These are phyloP conservation scores for Lasioglossum oenotherae DNA, from an alignment of 2,888 invertebrate species.

Conservation along the genomic window DNA sequence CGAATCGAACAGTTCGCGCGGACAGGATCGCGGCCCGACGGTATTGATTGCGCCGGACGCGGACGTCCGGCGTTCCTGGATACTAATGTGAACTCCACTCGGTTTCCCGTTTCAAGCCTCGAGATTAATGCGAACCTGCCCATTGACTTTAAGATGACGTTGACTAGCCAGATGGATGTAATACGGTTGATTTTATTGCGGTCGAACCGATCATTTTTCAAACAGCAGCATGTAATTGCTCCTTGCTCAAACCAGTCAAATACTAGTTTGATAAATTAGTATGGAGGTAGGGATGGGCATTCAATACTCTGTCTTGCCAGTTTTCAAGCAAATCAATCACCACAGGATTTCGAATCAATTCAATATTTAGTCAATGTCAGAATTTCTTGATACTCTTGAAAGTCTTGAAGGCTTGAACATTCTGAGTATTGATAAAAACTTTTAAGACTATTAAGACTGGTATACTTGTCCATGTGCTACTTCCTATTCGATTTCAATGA, in stretches of 20 bases:
- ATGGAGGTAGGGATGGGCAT: no score
- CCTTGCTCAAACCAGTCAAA: not conserved
- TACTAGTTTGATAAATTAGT: not conserved
- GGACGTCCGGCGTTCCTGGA: not conserved
- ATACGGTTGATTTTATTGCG: not conserved
- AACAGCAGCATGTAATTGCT: not conserved
- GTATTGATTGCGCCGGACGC: constrained; percentile 18
- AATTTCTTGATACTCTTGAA: no score
- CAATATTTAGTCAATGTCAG: no score
- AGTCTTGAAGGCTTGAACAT: no score
- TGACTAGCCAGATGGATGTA: not conserved
- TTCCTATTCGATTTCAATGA: no score
- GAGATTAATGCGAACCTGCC: constrained; percentile 1
- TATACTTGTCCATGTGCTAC: no score
- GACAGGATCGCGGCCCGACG: constrained; percentile 4
- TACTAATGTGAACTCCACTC: not conserved
- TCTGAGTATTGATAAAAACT: no score
- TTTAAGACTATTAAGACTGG: no score
- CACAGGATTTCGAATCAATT: no score
- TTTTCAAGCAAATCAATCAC: no score
- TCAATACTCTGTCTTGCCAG: no score
- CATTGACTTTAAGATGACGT: not conserved
- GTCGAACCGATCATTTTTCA: not conserved
- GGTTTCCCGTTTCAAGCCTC: no score
- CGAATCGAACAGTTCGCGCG: not conserved